Evolutionary conservation across 2,888 invertebrate species (phyloP), one percentile per base, ranked within the genome.

Genomic region (Cheilosia vulpina): DNA sequence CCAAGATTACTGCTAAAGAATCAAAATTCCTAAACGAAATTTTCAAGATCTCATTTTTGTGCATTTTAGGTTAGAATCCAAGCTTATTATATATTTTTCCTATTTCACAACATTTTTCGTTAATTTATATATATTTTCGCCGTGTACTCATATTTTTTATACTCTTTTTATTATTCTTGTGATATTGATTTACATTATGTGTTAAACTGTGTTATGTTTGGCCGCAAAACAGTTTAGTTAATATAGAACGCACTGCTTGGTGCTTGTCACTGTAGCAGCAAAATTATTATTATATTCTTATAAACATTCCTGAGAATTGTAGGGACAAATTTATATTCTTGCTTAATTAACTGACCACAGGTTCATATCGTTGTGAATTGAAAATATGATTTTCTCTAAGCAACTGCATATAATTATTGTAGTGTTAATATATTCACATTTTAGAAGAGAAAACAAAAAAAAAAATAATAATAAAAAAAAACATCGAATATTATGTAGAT

Each of bases 401-500:
- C 62, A 83, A 43, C 52, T 62, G 47, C 63, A 69, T 69, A 24
- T 38, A 72, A n/a, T 69, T 78, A 58, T 63, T 79, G 45, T 68
- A 83, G 45, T 57, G 43, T 57, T 58, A 58, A 73, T 68, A 53
- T 75, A 71, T 69, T 76, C 69, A 71, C 58, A 84, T 53, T 47
- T 34, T 24, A 41, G 79, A 53, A 58, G 21, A 79, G 73, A 78
- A 53, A 41, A 69, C 11, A 73, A 53, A 17, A 55, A 53, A 60
- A 9, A 63, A 38, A 47, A 75, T 11, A 73, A n/a, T n/a, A n/a
- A n/a, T n/a, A n/a, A n/a, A n/a, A n/a, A n/a, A n/a, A 79, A 81
- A 85, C 85, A 85, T 85, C 85, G 85, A 85, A 85, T 85, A 85
- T 85, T 85, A 85, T 80, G 85, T 85, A 85, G 85, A 85, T 85